phyloP scores from a whole-genome alignment of 37 sponge, comb jelly and placozoan genomes.

The Agelas oroides region DNA sequence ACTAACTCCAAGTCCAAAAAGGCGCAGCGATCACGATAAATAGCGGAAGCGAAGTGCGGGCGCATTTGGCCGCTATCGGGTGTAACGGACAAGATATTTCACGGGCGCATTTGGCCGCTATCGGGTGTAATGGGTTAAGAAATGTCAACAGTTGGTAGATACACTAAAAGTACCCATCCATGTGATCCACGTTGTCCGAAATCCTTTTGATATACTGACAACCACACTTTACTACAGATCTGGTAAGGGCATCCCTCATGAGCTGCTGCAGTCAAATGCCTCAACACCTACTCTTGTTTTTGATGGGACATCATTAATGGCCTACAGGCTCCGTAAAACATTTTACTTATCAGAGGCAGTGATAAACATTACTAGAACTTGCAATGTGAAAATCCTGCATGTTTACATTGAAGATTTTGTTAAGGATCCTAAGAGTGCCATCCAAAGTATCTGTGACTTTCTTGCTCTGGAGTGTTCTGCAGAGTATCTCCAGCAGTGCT shows the following conservation, averaged over 20 bases:
- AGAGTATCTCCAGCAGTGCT: slow-evolving; percentile 28
- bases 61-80: too few species aligned
- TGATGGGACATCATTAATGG: too few species aligned
- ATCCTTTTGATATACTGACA: slow-evolving; percentile 49
- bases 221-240: slow-evolving; percentile 21
- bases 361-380: not conserved
- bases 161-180: slow-evolving; percentile 17
- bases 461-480: slow-evolving; percentile 34
- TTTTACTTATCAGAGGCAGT: slow-evolving; percentile 1
- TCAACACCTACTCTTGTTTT: not conserved
- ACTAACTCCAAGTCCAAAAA: too few species aligned
- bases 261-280: not conserved
- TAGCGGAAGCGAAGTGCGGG: too few species aligned
- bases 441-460: slow-evolving; percentile 22
- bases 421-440: not conserved
- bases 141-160: not conserved
- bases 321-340: not conserved
- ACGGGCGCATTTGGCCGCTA: too few species aligned
- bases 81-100: too few species aligned
- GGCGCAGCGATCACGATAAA: too few species aligned
- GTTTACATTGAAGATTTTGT: slow-evolving; percentile 29
- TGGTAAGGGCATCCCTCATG: not conserved
- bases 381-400: not conserved
- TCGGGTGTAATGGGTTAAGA: too few species aligned
- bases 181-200: slow-evolving; percentile 31